These are phyloP conservation scores for Melopsittacus undulatus DNA, from an alignment of 2,797 vertebrate genomes.

Conservation along the genomic window DNA sequence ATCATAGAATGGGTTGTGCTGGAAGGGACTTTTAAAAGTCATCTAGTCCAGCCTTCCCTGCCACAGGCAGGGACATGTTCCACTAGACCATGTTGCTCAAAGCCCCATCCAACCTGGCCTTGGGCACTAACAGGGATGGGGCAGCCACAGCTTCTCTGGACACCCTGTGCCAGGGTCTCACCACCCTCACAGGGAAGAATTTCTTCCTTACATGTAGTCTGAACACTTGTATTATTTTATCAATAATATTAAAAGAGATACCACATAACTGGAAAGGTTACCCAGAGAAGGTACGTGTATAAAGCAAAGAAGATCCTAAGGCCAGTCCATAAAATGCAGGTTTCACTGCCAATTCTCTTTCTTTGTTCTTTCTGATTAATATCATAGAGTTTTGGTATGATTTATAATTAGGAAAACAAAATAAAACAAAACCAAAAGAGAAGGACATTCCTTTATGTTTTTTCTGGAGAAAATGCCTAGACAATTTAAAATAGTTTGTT, in stretches of 20 bases:
- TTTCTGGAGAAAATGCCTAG: accelerated
- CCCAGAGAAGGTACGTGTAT: neutral
- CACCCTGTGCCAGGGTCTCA: neutral
- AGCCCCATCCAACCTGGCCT: accelerated
- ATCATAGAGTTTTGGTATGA: neutral
- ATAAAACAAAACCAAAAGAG: accelerated
- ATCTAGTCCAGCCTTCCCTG: neutral
- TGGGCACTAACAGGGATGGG: neutral
- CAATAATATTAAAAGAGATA: neutral
- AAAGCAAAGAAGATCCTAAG: neutral
- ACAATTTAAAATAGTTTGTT: neutral
- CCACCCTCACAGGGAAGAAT: accelerated
- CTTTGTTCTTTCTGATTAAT: neutral
- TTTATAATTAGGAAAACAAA: neutral
- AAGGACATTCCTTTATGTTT: neutral
- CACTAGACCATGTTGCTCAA: neutral
- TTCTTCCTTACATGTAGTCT: neutral
- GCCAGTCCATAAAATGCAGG: neutral
- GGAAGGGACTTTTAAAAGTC: neutral
- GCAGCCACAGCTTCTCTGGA: neutral
- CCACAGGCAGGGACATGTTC: neutral
- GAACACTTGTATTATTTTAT: neutral
- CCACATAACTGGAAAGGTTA: neutral
- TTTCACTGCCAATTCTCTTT: neutral
- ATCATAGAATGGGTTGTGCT: neutral